Percentiles rank a stretch among this genome's conserved stretches.
Evolutionary conservation across 35 echinoderm and acorn worm genomes (phyloP).

Genomic region (Lytechinus variegatus): DNA sequence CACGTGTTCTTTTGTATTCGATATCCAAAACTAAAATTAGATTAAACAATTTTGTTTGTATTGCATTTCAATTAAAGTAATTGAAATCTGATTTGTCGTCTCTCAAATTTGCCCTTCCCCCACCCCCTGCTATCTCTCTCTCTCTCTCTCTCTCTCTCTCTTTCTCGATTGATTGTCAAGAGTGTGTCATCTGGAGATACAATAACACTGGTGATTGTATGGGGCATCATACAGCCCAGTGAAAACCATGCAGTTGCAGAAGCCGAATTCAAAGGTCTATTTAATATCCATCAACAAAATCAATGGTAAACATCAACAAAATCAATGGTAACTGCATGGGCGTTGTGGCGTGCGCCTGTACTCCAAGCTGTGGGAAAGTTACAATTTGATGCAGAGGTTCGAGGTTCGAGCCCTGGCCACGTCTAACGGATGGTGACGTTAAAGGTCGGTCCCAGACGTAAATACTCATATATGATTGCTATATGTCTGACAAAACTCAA

Average conservation of each 20-base stretch:
- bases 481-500: no score
- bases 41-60: not conserved
- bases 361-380: no score
- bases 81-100: not conserved
- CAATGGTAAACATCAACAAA: no score
- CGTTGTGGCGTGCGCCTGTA: no score
- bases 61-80: not conserved
- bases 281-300: not conserved
- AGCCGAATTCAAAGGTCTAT: not conserved
- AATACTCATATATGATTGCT: no score
- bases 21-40: not conserved
- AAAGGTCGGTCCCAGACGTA: no score
- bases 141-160: not conserved
- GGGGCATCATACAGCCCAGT: not conserved
- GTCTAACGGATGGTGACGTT: no score
- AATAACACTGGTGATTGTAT: not conserved
- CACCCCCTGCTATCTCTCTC: no score
- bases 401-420: no score
- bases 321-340: no score
- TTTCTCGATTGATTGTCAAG: not conserved
- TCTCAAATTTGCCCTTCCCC: no score
- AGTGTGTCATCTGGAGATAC: not conserved
- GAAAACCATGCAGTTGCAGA: not conserved
- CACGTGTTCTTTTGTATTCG: not conserved
- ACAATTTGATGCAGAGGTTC: no score